A percentile compares a stretch with the other conserved stretches of the same genome.
These are phyloP conservation scores for Drosophila imparisetae DNA, from an alignment of 2,888 invertebrate genomes.

Conservation along the genomic window DNA sequence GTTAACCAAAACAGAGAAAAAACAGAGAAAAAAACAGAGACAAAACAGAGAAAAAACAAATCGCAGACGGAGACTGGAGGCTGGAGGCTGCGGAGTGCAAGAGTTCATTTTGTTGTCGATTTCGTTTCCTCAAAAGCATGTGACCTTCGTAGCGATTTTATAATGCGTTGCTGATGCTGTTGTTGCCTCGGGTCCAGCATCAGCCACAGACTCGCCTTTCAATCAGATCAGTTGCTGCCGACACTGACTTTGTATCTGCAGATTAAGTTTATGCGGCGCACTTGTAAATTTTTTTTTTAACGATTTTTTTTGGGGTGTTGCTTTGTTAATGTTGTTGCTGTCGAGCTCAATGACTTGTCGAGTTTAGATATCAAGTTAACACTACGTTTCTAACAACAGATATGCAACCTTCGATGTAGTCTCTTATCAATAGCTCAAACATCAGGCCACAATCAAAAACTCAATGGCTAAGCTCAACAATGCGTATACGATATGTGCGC, in stretches of 20 bases:
- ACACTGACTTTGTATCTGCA: conserved; percentile 38
- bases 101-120: conserved; percentile 51
- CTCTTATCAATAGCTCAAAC: conserved; percentile 51
- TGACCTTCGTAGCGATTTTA: conserved; percentile 66
- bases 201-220: conserved; percentile 38
- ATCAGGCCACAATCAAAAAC: neutral
- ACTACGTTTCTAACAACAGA: conserved; percentile 14
- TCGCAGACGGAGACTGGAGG: neutral
- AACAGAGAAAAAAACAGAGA: neutral
- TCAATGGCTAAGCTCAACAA: conserved; percentile 19
- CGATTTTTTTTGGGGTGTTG: neutral
- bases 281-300: conserved; percentile 36
- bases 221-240: conserved; percentile 61
- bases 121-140: conserved; percentile 68
- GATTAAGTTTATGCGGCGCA: conserved; percentile 54
- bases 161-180: conserved; percentile 58
- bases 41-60: neutral
- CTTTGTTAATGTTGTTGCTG: neutral
- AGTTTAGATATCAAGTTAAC: conserved; percentile 15
- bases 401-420: conserved; percentile 38
- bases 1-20: neutral
- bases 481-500: conserved; percentile 62
- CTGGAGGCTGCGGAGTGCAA: conserved; percentile 48
- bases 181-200: conserved; percentile 4
- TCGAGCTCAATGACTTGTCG: conserved; percentile 35